Percentiles rank a stretch among this genome's conserved stretches.
phyloP scores from a whole-genome alignment of 2,113 vertebrate species.

The Condylura cristata region DNA sequence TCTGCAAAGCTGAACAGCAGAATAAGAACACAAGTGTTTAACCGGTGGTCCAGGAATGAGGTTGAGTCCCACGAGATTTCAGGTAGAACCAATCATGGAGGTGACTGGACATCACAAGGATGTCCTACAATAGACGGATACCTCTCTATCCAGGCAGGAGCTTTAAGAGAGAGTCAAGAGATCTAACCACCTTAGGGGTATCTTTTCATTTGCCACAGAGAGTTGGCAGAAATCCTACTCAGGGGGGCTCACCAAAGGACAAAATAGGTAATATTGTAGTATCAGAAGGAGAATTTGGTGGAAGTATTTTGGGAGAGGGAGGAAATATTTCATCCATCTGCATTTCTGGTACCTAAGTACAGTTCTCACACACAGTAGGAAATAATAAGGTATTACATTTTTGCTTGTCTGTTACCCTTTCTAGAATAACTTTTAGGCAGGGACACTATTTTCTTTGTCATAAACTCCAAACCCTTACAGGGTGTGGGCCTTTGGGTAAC shows the following conservation, averaged over 20 bases:
- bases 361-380: background rate
- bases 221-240: background rate
- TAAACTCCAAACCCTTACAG: background rate
- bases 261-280: background rate
- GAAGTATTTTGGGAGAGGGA: background rate
- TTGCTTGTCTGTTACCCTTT: background rate
- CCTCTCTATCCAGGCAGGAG: background rate
- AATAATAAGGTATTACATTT: background rate
- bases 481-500: background rate
- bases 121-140: background rate
- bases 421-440: background rate
- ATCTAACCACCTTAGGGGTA: background rate
- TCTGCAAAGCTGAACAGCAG: background rate
- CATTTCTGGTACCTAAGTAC: background rate
- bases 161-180: background rate
- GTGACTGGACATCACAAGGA: background rate
- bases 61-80: background rate
- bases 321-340: background rate
- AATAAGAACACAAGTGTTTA: background rate
- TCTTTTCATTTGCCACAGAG: background rate
- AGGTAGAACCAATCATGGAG: background rate
- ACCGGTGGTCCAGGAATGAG: background rate
- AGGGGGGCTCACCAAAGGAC: background rate
- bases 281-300: background rate
- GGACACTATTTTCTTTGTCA: background rate